Percentiles rank a stretch among this genome's conserved stretches.
These are phyloP conservation scores for Parnassius orleans DNA, from an alignment of 2,888 invertebrate genomes.

Conservation along the genomic window DNA sequence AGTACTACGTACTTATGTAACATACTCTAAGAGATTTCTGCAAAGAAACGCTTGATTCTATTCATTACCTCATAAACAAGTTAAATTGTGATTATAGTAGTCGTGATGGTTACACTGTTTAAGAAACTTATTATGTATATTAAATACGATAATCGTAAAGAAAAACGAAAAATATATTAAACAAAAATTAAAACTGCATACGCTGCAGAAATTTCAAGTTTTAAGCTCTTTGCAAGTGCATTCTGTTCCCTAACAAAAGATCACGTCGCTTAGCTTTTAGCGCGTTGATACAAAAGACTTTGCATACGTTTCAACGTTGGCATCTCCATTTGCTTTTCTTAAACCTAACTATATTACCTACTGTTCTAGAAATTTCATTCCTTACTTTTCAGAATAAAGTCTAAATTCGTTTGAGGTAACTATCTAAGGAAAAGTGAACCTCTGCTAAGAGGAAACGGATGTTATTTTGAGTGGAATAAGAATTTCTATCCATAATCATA, in stretches of 20 bases:
- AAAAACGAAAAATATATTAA: conserved; percentile 15
- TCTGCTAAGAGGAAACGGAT: conserved; percentile 72
- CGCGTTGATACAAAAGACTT: conserved; percentile 51
- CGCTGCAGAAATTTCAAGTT: conserved; percentile 23
- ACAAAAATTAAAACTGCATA: conserved; percentile 25
- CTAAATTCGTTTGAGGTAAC: conserved; percentile 26
- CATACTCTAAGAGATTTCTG: no score
- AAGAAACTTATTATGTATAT: no score
- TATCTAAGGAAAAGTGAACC: conserved; percentile 50
- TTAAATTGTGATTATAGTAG: no score
- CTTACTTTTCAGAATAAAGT: conserved; percentile 27
- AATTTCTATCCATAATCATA: conserved; percentile 72
- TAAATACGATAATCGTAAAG: conserved; percentile 2
- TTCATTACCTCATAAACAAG: no score
- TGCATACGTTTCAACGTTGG: conserved; percentile 39
- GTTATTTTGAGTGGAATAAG: conserved; percentile 77
- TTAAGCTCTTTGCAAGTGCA: conserved; percentile 31
- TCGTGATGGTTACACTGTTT: no score
- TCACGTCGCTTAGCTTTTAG: conserved; percentile 43
- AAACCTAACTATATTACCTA: conserved; percentile 34
- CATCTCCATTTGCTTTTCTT: conserved; percentile 44
- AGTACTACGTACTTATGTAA: no score
- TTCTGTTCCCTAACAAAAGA: conserved; percentile 33
- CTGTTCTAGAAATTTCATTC: conserved; percentile 31
- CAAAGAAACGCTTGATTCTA: no score